Conservation (phyloP, 2,888 invertebrate species). For the Morpho deidamia region DNA sequence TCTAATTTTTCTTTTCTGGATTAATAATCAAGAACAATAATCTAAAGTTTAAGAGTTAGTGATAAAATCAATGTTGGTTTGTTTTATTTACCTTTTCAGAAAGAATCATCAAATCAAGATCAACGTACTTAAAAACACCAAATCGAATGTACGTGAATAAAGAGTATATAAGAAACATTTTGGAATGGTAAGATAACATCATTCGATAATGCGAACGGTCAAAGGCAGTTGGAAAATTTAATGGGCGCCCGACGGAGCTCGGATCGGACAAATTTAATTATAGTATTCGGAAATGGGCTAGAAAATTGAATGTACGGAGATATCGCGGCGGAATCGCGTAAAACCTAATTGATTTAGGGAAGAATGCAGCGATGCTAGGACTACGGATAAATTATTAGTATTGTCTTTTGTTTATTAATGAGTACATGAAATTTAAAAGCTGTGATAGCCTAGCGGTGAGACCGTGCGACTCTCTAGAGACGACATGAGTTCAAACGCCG, state of each 20-base stretch:
- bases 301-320: slow-evolving; percentile 63
- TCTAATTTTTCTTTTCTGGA: no score
- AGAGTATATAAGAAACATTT: not conserved
- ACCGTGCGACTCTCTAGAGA: no score
- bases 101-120: not conserved
- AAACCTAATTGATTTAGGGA: slow-evolving; percentile 49
- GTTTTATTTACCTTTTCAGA: not conserved
- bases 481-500: no score
- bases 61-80: no score
- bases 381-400: slow-evolving; percentile 22
- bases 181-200: slow-evolving; percentile 2
- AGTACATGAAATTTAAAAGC: not conserved
- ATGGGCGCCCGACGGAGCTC: slow-evolving; percentile 41
- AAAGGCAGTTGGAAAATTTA: slow-evolving; percentile 42
- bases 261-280: slow-evolving; percentile 66
- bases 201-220: slow-evolving; percentile 30
- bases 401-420: slow-evolving; percentile 9
- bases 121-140: not conserved
- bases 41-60: no score
- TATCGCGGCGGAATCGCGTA: slow-evolving; percentile 36
- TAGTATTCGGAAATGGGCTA: slow-evolving; percentile 63
- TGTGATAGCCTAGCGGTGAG: no score
- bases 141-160: not conserved
- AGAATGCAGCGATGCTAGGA: slow-evolving; percentile 30
- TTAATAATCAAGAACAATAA: no score